Evolutionary conservation across 2,113 vertebrate species (phyloP), one percentile per base, ranked within the genome.

Genomic region (Atrichornis clamosus): DNA sequence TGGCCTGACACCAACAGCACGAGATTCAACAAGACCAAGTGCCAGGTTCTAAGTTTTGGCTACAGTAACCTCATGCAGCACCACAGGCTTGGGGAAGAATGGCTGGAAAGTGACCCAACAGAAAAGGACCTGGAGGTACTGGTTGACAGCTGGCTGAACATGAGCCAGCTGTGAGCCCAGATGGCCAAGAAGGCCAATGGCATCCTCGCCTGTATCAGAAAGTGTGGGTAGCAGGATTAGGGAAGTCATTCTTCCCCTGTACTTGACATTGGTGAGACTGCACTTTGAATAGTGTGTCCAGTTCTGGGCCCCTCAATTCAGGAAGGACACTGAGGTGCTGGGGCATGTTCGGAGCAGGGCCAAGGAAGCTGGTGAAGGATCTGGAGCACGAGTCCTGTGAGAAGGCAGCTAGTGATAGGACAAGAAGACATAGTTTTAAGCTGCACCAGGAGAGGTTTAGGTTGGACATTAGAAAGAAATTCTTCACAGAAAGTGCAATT

Each of bases 91-190:
- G 26, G 10, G 15, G 18, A 60, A 55, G 21, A 50, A 32, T 19
- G 35, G 6, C 8, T 55, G 35, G 3, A 49, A 76, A 62, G 2
- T 9, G 30, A 4, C 30, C 30, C 4, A 18, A 24, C 0, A 0
- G 47, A 32, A 68, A 60, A 13, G 3, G 16, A 7, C 5, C 28
- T n/a, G n/a, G 8, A 9, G 16, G 13, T 68, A 5, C 16, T 32
- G 21, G n/a, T 27, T 47, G 41, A 9, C 17, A 83, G 30, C 15
- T 17, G 58, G 55, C 11, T 62, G 62, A 32, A 53, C 5, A 21
- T 41, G 39, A 68, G 17, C 30, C 21, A 83, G 39, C 5, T 8
- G 20, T 8, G 6, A 27, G 26, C 10, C 15, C 47, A 62, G 5
- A 14, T 32, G 14, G 21, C 21, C 17, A 13, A 62, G 69, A 56